phyloP scores from a whole-genome alignment of 2,888 invertebrate species.

The Drosophila austrosaltans region DNA sequence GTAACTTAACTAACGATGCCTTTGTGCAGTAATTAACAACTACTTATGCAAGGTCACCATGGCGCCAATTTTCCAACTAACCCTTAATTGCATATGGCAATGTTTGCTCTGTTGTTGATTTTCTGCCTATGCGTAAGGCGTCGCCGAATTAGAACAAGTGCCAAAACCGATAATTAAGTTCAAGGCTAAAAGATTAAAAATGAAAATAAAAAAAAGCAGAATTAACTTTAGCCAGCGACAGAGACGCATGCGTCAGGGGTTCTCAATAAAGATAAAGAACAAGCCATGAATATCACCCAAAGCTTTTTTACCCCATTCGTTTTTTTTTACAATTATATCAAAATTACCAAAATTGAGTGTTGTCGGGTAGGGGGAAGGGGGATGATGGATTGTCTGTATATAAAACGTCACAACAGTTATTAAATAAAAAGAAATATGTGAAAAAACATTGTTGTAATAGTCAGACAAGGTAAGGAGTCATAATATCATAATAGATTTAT shows the following conservation, averaged over 20 bases:
- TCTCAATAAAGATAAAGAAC: slow-evolving; percentile 4
- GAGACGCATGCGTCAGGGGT: slow-evolving; percentile 35
- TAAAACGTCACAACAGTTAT: not conserved
- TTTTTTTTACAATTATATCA: too few species aligned
- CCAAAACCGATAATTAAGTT: slow-evolving; percentile 43
- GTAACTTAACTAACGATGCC: slow-evolving; percentile 23
- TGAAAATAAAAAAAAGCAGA: not conserved
- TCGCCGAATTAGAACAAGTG: slow-evolving; percentile 14
- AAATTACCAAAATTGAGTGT: not conserved
- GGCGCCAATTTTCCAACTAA: slow-evolving; percentile 14
- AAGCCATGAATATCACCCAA: slow-evolving; percentile 5
- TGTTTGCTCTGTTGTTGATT: slow-evolving; percentile 1
- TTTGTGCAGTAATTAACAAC: slow-evolving; percentile 27
- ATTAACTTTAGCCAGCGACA: slow-evolving; percentile 20
- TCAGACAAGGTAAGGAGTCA: too few species aligned
- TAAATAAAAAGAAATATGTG: not conserved
- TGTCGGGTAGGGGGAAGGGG: not conserved
- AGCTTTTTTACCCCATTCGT: not conserved
- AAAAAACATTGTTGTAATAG: too few species aligned
- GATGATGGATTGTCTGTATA: not conserved
- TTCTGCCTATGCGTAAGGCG: not conserved
- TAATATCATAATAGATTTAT: too few species aligned
- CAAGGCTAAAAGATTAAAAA: slow-evolving; percentile 29
- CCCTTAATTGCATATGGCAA: slow-evolving; percentile 12
- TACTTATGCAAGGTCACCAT: slow-evolving; percentile 31